Evolutionary conservation across 2,888 invertebrate species (phyloP).

Genomic region (Augochlorella aurata): DNA sequence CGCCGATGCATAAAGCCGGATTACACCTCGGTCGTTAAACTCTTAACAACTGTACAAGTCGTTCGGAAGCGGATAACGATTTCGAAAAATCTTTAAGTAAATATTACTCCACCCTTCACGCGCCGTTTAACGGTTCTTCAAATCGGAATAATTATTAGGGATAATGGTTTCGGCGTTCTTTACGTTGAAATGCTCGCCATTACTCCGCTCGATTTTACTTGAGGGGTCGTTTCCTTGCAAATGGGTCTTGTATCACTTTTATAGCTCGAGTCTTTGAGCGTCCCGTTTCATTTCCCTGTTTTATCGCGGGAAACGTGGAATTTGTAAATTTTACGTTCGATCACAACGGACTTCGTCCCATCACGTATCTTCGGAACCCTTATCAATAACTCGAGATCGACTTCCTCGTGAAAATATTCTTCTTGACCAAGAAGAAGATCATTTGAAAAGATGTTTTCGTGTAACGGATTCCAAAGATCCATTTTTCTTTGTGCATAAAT

Average conservation of each 20-base stretch:
- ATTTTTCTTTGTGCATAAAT: too few species aligned
- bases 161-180: background rate
- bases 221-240: conserved; percentile 8
- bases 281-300: conserved; percentile 12
- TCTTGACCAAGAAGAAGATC: background rate
- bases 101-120: conserved; percentile 21
- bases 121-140: conserved; percentile 21
- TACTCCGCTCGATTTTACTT: background rate
- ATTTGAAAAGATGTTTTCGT: background rate
- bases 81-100: conserved; percentile 42
- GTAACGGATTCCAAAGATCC: too few species aligned
- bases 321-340: conserved; percentile 3
- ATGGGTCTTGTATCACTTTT: conserved; percentile 24
- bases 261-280: background rate
- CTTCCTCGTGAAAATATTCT: background rate
- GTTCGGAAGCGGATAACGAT: conserved; percentile 40
- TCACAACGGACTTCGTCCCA: background rate
- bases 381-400: background rate
- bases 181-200: conserved; percentile 7
- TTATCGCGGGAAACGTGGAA: background rate
- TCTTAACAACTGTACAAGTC: conserved; percentile 34
- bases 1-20: conserved; percentile 28
- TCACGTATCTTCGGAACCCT: background rate
- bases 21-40: conserved; percentile 41
- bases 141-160: conserved; percentile 30